Conservation (phyloP, 2,797 vertebrate genomes). For the Pangasius djambal region DNA sequence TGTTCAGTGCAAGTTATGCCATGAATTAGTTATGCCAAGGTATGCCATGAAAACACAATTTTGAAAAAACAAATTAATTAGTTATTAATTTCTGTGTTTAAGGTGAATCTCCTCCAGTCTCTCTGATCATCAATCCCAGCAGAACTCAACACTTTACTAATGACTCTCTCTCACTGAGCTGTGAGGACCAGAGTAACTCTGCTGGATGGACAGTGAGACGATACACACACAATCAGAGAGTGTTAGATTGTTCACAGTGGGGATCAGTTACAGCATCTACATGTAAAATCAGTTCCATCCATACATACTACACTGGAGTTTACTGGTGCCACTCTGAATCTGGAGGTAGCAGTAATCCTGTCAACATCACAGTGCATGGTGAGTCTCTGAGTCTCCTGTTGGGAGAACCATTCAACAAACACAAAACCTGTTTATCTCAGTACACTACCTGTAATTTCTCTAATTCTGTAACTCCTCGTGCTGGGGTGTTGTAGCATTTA, state of each 20-base stretch:
- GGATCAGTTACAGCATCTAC: not conserved
- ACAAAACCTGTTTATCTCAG: not conserved
- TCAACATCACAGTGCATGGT: no score
- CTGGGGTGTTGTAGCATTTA: not conserved
- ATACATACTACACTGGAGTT: not conserved
- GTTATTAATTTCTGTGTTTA: not conserved
- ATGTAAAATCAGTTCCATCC: fast-evolving
- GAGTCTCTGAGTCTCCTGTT: not conserved
- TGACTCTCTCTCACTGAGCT: not conserved
- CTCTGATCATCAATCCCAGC: no score
- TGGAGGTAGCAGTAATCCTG: no score
- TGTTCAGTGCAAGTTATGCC: not conserved
- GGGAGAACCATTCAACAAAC: no score
- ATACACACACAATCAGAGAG: not conserved
- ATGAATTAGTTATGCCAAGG: not conserved
- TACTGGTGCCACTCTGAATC: no score
- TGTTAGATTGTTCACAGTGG: not conserved
- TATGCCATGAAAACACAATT: not conserved
- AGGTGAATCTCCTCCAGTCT: not conserved
- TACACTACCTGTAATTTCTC: not conserved
- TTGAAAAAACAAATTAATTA: not conserved
- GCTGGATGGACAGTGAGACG: constrained; percentile 8
- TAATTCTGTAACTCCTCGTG: not conserved
- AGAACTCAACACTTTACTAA: not conserved
- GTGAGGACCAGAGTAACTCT: not conserved